Percentiles rank a stretch among this genome's conserved stretches.
Evolutionary conservation across 2,888 invertebrate genomes (phyloP).

Genomic region (Dryocosmus kuriphilus): DNA sequence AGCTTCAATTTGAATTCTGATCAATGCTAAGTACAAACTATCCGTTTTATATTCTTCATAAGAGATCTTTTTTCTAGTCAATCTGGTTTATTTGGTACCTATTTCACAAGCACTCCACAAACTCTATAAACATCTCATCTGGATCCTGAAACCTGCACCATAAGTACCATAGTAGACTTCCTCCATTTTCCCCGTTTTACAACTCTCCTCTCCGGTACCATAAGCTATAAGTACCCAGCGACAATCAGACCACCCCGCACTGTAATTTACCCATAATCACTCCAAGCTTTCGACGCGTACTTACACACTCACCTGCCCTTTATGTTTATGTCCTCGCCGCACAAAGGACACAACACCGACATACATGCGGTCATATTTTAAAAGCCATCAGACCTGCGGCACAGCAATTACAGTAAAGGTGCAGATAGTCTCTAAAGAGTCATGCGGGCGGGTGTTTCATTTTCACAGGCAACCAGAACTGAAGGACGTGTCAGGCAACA

Average conservation of each 20-base stretch:
- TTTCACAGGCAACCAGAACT: slow-evolving; percentile 66
- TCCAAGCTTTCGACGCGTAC: slow-evolving; percentile 12
- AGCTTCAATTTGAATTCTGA: too few relatives aligned
- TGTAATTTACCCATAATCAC: slow-evolving; percentile 35
- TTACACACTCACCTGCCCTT: slow-evolving; percentile 1
- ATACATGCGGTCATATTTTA: slow-evolving; percentile 13
- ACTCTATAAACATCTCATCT: slow-evolving; percentile 22
- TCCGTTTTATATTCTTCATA: not conserved
- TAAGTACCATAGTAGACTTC: slow-evolving; percentile 12
- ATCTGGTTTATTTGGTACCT: not conserved
- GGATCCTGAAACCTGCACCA: slow-evolving; percentile 10
- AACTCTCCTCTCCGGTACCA: not conserved
- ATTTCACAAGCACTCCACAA: slow-evolving; percentile 13
- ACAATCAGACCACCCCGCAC: slow-evolving; percentile 35
- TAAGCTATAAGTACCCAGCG: slow-evolving; percentile 6
- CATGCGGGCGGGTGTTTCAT: slow-evolving; percentile 18
- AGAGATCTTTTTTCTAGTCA: not conserved
- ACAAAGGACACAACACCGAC: slow-evolving; percentile 21
- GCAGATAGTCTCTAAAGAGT: not conserved
- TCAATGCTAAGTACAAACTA: not conserved
- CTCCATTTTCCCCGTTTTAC: not conserved
- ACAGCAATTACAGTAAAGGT: not conserved
- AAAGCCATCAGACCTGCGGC: slow-evolving; percentile 24
- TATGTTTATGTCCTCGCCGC: slow-evolving; percentile 13
- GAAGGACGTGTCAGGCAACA: slow-evolving; percentile 69